A percentile compares a stretch with the other conserved stretches of the same genome.
Evolutionary conservation across 92 coral and sea anemone genomes (phyloP).

Genomic region (Muricea muricata): DNA sequence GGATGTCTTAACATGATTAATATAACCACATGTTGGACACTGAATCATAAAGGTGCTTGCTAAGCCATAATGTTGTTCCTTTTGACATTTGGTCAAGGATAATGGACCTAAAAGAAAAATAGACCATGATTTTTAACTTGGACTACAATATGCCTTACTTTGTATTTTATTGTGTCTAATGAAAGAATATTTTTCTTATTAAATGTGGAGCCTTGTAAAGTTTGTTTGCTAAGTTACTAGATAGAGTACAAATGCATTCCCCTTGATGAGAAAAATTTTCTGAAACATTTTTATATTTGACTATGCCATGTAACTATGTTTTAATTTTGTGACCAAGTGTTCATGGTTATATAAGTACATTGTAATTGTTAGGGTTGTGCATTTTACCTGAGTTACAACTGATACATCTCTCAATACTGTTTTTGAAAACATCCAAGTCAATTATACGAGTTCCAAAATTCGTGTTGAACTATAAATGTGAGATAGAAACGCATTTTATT

Average conservation of each 20-base stretch:
- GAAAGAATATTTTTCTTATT: not conserved
- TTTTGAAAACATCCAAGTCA: not conserved
- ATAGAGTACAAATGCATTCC: no score
- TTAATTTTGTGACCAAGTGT: no score
- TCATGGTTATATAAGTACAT: not conserved
- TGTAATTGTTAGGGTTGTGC: not conserved
- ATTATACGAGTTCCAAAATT: not conserved
- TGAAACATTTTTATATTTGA: no score
- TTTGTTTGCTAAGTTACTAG: no score
- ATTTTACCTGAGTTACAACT: not conserved
- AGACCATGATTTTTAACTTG: not conserved
- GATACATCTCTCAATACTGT: not conserved
- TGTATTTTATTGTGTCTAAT: no score
- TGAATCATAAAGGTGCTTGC: conserved; percentile 60
- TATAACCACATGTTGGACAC: conserved; percentile 59
- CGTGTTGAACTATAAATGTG: not conserved
- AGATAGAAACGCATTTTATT: no score
- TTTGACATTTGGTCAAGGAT: not conserved
- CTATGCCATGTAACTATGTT: no score
- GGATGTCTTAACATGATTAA: conserved; percentile 59
- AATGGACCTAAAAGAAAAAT: not conserved
- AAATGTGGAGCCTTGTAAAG: no score
- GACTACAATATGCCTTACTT: no score
- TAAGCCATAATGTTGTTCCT: conserved; percentile 50
- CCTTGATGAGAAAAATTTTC: no score